Evolutionary conservation across 1,140 invertebrate species (phyloP).

Genomic region (Lamellibrachia luymesi): DNA sequence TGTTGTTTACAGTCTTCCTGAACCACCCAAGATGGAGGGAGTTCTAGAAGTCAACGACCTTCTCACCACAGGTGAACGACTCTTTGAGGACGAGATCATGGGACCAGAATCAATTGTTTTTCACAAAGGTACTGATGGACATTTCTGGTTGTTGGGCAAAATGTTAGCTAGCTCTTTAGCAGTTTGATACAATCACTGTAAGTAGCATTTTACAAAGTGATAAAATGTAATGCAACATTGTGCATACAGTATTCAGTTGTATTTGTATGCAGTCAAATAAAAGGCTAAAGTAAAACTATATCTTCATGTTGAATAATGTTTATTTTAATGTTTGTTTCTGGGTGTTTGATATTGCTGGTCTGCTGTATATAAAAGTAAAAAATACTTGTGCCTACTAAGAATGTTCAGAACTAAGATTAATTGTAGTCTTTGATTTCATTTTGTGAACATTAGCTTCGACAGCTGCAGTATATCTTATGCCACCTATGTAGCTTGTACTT

Average conservation of each 20-base stretch:
- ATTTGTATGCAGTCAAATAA: neutral
- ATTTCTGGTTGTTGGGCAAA: slow-evolving; percentile 14
- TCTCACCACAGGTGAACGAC: slow-evolving; percentile 65
- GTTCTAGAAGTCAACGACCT: slow-evolving; percentile 64
- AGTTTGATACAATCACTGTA: neutral
- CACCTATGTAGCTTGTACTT: too few relatives aligned
- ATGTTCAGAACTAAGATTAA: too few relatives aligned
- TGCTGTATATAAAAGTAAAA: too few relatives aligned
- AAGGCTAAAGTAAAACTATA: neutral
- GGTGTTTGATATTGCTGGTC: neutral
- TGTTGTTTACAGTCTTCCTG: slow-evolving; percentile 11
- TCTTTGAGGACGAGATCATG: slow-evolving; percentile 65
- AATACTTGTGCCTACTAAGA: too few relatives aligned
- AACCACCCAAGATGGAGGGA: slow-evolving; percentile 60
- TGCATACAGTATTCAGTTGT: neutral
- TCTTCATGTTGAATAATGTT: neutral
- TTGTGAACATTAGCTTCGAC: too few relatives aligned
- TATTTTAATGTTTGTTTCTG: neutral
- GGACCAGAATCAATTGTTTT: slow-evolving; percentile 73
- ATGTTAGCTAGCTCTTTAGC: neutral
- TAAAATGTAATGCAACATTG: neutral
- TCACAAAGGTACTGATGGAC: slow-evolving; percentile 57
- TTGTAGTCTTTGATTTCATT: too few relatives aligned
- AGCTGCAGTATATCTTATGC: too few relatives aligned
- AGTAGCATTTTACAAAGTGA: too few relatives aligned